These are phyloP conservation scores for Tipula vernalis DNA, from an alignment of 2,888 invertebrate genomes.

Conservation along the genomic window DNA sequence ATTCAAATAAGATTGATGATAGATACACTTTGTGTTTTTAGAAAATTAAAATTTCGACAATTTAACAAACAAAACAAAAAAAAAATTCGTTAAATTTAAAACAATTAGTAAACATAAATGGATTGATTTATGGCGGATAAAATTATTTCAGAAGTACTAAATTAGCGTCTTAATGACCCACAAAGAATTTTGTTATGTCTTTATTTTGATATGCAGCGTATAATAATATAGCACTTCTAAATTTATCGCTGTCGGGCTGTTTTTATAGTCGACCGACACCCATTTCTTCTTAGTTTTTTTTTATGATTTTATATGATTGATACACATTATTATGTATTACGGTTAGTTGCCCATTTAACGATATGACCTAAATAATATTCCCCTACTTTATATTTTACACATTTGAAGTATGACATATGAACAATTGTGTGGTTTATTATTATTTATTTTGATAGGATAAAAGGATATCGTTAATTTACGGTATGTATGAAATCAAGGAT, in stretches of 20 bases:
- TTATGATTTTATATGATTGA: neutral
- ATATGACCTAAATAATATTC: neutral
- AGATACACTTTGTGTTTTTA: neutral
- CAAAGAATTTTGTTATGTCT: neutral
- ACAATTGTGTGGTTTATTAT: neutral
- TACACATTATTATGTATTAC: neutral
- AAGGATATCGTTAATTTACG: neutral
- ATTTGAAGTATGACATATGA: neutral
- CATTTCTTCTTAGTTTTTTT: neutral
- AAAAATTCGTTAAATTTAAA: neutral
- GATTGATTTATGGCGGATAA: neutral
- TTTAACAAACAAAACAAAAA: neutral
- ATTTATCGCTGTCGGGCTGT: neutral
- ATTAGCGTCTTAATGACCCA: neutral
- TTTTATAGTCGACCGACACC: neutral
- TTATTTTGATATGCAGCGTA: neutral
- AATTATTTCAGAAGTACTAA: neutral
- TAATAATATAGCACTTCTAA: neutral
- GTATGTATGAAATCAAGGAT: neutral
- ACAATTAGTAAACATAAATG: neutral
- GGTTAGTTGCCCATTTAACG: neutral
- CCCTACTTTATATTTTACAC: neutral
- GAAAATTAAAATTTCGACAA: neutral
- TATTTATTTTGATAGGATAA: neutral
- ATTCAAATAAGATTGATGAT: conserved; percentile 4